Evolutionary conservation across 2,888 invertebrate species (phyloP), one percentile per base, ranked within the genome.

Genomic region (Synanthedon andrenaeformis): DNA sequence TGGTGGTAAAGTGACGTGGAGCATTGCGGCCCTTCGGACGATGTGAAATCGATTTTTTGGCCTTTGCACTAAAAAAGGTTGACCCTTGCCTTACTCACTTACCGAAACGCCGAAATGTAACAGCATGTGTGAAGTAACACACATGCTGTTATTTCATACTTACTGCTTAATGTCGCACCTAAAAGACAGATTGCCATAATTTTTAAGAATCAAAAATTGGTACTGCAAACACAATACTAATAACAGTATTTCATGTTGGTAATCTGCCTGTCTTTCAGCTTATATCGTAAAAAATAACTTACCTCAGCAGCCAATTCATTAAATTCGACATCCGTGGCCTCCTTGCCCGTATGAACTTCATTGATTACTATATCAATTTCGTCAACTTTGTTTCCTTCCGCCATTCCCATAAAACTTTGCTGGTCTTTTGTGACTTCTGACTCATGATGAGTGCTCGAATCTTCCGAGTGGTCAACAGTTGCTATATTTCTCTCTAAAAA

Each of bases 401-500:
- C 5, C 3, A 13, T 49, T 8, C 19, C 49, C 13, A 19, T 14
- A 19, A 13, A 14, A 17, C 4, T 11, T 12, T 23, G 17, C 49
- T 19, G 49, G 1, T 60, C 62, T 56, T 58, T 62, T 8, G 53
- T 17, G 3, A 50, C 41, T 8, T 77, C 77, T 0, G 64, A 42
- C 51, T 76, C 70, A 0, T 69, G 64, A 1, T 66, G 70, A 0
- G 72, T 61, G 45, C 73, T 82, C 0, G 84, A 84, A 35, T 84
- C 84, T 59, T 86, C 85, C 0, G 82, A 82, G 17, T 79, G 72
- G 1, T 81, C 82, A 0, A 67, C 73, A 28, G 74, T 69, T 62
- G 76, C 74, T 59, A 74, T 77, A 52, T 78, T 82, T 52, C 77
- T 82, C 57, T 83, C 81, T 82, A 66, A n/a, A 61, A 60, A 23